Evolutionary conservation across 2,888 invertebrate genomes (phyloP).

Genomic region (Apodemia hepburni): DNA sequence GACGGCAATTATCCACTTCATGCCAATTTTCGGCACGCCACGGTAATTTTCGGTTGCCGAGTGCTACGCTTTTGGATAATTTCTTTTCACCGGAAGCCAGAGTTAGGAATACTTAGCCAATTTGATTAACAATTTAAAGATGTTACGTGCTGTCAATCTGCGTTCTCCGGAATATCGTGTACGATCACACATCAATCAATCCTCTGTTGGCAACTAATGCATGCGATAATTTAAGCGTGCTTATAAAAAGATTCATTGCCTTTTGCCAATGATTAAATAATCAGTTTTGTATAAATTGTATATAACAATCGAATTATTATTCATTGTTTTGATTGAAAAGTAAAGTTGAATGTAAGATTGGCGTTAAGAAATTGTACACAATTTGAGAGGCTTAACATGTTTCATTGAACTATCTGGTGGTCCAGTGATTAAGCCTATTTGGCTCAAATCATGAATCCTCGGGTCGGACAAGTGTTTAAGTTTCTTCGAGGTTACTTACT

Average conservation of each 20-base stretch:
- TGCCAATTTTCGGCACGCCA: conserved; percentile 67
- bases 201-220: conserved; percentile 61
- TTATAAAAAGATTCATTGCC: conserved; percentile 51
- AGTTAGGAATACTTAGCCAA: conserved; percentile 53
- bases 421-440: no score
- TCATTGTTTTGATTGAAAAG: no score
- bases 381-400: no score
- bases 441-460: no score
- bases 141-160: conserved; percentile 45
- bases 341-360: no score
- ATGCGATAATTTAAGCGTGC: conserved; percentile 63
- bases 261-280: conserved; percentile 71
- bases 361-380: no score
- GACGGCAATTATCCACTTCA: conserved; percentile 55
- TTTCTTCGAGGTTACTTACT: no score
- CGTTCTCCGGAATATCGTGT: conserved; percentile 32
- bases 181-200: conserved; percentile 57
- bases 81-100: conserved; percentile 67
- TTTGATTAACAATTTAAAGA: conserved; percentile 44
- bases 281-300: conserved; percentile 37
- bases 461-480: no score
- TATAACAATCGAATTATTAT: background rate
- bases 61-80: conserved; percentile 46
- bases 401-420: no score
- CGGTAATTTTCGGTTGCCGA: conserved; percentile 67